Conservation (phyloP, 2,888 invertebrate species). For the Epinotia bilunana region DNA sequence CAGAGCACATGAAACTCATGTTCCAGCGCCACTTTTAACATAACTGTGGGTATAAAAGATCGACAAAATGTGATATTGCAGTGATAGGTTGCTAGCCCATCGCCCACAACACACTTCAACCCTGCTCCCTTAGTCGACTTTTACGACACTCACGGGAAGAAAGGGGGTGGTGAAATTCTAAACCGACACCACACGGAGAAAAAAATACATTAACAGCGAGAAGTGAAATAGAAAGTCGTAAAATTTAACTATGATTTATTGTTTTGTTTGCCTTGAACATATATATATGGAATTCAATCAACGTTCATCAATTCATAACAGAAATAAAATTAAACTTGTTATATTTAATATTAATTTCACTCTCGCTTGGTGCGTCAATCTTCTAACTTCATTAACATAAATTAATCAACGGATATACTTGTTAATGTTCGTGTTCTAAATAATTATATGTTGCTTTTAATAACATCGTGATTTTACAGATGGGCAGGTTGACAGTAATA, state of each 20-base stretch:
- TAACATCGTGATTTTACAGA: constrained; percentile 21
- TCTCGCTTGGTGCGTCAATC: constrained; percentile 20
- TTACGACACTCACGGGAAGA: too few species aligned
- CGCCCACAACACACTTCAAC: too few species aligned
- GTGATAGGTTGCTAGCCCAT: too few species aligned
- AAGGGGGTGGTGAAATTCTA: too few species aligned
- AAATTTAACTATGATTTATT: constrained; percentile 1
- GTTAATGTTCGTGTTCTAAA: constrained; percentile 14
- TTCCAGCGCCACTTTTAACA: too few species aligned
- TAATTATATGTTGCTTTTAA: constrained; percentile 20
- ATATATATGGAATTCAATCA: background rate
- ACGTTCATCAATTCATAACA: background rate
- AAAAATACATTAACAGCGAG: too few species aligned
- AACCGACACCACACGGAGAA: too few species aligned
- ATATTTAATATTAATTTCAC: constrained; percentile 17
- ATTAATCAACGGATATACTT: constrained; percentile 16
- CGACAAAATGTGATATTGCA: too few species aligned
- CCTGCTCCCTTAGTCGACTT: too few species aligned
- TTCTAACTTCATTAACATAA: constrained; percentile 34
- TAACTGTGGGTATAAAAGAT: too few species aligned
- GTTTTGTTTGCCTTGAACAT: background rate
- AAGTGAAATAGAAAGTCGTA: background rate
- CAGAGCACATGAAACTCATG: too few species aligned
- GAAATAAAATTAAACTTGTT: background rate
- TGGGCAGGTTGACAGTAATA: constrained; percentile 17